Evolutionary conservation across 2,888 invertebrate genomes (phyloP).

Genomic region (Seira ritae): DNA sequence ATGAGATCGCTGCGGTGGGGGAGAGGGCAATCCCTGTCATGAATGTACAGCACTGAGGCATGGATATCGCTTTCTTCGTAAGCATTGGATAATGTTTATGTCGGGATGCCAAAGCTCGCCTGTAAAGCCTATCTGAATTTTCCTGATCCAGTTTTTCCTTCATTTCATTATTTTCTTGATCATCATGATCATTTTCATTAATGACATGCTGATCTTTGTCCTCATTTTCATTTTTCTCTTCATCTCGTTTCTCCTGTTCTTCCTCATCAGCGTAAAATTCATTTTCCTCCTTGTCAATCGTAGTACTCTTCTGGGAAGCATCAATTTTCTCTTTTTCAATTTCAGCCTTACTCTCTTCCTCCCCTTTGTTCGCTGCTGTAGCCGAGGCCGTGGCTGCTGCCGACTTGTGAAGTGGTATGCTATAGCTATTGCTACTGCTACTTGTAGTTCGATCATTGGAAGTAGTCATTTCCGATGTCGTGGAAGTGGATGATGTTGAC

Average conservation of each 20-base stretch:
- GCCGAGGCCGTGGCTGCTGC: not conserved
- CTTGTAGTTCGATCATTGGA: slow-evolving; percentile 10
- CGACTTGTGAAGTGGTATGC: not conserved
- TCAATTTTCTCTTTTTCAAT: not conserved
- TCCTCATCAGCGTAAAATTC: not conserved
- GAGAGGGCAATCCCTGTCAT: slow-evolving; percentile 27
- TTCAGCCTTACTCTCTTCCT: slow-evolving; percentile 14
- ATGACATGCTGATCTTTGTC: not conserved
- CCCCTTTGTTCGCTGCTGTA: too few relatives aligned
- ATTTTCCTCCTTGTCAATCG: too few relatives aligned
- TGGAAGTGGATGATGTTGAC: slow-evolving; percentile 21
- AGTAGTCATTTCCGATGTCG: slow-evolving; percentile 25
- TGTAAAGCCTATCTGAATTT: not conserved
- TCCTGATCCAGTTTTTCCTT: slow-evolving; percentile 29
- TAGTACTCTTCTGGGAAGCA: not conserved
- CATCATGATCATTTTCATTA: slow-evolving; percentile 30
- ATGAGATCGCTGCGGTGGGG: slow-evolving; percentile 27
- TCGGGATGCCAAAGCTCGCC: too few relatives aligned
- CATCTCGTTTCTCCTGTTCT: not conserved
- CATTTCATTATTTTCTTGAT: slow-evolving; percentile 38
- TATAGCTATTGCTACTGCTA: slow-evolving; percentile 19
- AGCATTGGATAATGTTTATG: not conserved
- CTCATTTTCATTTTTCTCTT: not conserved
- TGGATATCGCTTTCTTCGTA: slow-evolving; percentile 38
- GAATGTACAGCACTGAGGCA: slow-evolving; percentile 26